Percentiles rank a stretch among this genome's conserved stretches.
These are phyloP conservation scores for Myanophis thanlyinensis DNA, from an alignment of 2,113 vertebrate species.

Conservation along the genomic window DNA sequence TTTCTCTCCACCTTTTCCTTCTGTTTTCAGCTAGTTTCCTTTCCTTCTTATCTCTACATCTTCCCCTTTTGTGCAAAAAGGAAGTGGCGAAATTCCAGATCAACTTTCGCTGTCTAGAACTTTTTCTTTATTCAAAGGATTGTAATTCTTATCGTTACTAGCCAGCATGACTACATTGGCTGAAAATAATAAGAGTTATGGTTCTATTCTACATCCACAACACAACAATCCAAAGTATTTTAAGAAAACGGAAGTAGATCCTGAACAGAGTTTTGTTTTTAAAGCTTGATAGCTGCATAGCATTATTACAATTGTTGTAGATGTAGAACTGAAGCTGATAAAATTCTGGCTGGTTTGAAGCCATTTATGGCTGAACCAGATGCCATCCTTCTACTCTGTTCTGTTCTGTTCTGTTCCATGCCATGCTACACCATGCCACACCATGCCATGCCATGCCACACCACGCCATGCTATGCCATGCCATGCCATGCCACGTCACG, in stretches of 20 bases:
- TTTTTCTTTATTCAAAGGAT: background rate
- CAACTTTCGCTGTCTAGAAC: background rate
- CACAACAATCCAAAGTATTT: background rate
- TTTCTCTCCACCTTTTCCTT: background rate
- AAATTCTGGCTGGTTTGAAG: background rate
- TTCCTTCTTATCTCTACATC: background rate
- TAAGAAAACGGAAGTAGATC: background rate
- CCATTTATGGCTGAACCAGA: background rate
- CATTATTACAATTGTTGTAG: background rate
- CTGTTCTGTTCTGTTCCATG: too few relatives aligned
- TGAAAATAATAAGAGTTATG: background rate
- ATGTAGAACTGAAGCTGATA: background rate
- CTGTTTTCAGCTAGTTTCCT: background rate
- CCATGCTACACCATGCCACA: too few relatives aligned
- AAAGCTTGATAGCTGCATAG: background rate
- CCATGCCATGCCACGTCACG: too few relatives aligned
- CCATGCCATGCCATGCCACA: too few relatives aligned
- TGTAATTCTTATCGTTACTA: background rate
- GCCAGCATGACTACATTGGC: background rate
- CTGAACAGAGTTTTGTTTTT: background rate
- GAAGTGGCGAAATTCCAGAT: background rate
- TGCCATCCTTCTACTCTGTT: too few relatives aligned
- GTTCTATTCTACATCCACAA: background rate
- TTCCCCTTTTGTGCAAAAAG: background rate
- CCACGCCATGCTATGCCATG: too few relatives aligned